Base-by-base conservation (phyloP, 2,113 vertebrate species). In the Delphinapterus leucas region DNA sequence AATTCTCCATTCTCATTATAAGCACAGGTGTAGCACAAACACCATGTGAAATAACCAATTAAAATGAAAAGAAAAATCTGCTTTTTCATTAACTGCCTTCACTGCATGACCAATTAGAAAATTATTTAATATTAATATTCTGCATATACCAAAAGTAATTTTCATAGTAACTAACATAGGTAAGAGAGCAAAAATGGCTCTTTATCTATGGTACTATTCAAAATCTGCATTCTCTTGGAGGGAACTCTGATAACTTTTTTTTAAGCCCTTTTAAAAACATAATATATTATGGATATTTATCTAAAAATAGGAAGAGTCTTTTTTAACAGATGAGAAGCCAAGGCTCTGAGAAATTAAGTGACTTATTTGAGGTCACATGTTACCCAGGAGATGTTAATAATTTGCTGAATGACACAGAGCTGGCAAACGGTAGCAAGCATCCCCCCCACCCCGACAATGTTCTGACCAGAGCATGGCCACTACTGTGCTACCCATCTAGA, bases 91-190 rank as follows among this genome's bases (percentile, higher is more conserved):
- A 99, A 99, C 99, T 99, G 99, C 98, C 98, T 99, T 99, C 99
- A 98, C 98, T 98, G 99, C 99, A 99, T 99, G 99, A 99, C 99
- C 99, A 99, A 99, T 99, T 99, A 99, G 99, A 98, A 99, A 99
- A 99, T 99, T 99, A 99, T 99, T 99, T 99, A 99, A 99, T 99
- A 99, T 99, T 98, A 98, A 98, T 99, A 99, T 99, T 99, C 99
- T 99, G 98, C 99, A 99, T 98, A 99, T 99, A 99, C 99, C 98
- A 99, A 99, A 99, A 99, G 99, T 98, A 99, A 99, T 99, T 99
- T 98, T 98, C 98, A 98, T 98, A 99, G 98, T 97, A 98, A 98
- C 98, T 98, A 97, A 97, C 88, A 61, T 0, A 98, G 97, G 96
- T 97, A 97, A 95, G 96, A 96, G 41, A 97, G 70, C 96, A 98